Evolutionary conservation across 2,888 invertebrate species (phyloP).

Genomic region (Chloroclysta siterata): DNA sequence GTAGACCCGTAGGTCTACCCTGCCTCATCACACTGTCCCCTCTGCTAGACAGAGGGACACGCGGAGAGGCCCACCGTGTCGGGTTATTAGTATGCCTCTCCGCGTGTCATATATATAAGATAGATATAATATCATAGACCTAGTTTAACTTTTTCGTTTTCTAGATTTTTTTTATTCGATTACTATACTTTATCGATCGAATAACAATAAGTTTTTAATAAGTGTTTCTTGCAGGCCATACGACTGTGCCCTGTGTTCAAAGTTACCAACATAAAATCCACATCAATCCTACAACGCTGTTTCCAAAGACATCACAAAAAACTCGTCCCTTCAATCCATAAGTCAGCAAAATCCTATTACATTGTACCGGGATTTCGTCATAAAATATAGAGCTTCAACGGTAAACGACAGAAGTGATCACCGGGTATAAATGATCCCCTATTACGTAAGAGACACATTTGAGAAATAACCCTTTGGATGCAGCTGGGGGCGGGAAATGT

Average conservation of each 20-base stretch:
- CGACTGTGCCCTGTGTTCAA: neutral
- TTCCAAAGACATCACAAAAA: slow-evolving; percentile 3
- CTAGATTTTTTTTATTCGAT: no score
- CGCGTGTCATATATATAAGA: no score
- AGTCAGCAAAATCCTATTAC: slow-evolving; percentile 26
- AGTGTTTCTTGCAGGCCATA: no score
- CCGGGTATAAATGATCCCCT: slow-evolving; percentile 66
- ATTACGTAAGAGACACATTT: slow-evolving; percentile 66
- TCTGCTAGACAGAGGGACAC: no score
- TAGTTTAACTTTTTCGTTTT: no score
- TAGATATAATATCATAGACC: no score
- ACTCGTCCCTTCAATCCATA: slow-evolving; percentile 13
- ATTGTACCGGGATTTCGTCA: slow-evolving; percentile 25
- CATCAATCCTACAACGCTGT: neutral
- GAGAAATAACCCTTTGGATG: slow-evolving; percentile 75
- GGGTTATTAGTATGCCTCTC: no score
- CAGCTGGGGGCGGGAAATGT: slow-evolving; percentile 64
- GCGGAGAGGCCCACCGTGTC: no score
- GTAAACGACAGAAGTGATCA: slow-evolving; percentile 65
- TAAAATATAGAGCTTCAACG: slow-evolving; percentile 57
- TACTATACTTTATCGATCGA: no score
- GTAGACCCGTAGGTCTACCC: no score
- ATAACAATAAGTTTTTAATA: no score
- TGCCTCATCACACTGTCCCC: no score
- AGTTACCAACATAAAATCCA: slow-evolving; percentile 1